phyloP scores from a whole-genome alignment of 2,888 invertebrate genomes.

The Drosophila sordidula region DNA sequence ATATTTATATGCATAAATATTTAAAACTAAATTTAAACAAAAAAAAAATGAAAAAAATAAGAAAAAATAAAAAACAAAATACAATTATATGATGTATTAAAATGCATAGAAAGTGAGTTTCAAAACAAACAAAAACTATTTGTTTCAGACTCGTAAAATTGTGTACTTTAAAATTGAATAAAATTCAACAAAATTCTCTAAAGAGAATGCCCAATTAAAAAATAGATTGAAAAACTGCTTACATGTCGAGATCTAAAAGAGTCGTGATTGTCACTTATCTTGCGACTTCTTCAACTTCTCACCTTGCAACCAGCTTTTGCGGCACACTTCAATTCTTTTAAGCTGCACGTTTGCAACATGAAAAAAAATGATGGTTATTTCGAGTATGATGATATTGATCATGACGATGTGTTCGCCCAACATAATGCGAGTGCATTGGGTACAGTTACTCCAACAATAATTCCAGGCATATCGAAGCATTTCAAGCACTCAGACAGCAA shows the following conservation, averaged over 20 bases:
- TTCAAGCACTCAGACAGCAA: conserved; percentile 68
- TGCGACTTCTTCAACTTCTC: conserved; percentile 5
- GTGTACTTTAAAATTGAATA: conserved; percentile 78
- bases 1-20: conserved; percentile 64
- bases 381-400: conserved; percentile 12
- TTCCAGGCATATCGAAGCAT: conserved; percentile 80
- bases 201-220: conserved; percentile 29
- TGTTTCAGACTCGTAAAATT: conserved; percentile 66
- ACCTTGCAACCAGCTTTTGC: conserved; percentile 38
- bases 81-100: conserved; percentile 42
- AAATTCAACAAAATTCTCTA: conserved; percentile 64
- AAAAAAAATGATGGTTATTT: conserved; percentile 15
- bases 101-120: conserved; percentile 54
- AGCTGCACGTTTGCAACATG: conserved; percentile 42
- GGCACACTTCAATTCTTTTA: conserved; percentile 21
- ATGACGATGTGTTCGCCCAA: conserved; percentile 59
- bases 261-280: background rate
- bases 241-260: conserved; percentile 24
- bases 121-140: conserved; percentile 39
- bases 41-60: conserved; percentile 34
- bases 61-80: conserved; percentile 20
- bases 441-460: conserved; percentile 73
- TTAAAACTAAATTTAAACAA: conserved; percentile 48
- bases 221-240: conserved; percentile 43
- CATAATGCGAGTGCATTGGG: conserved; percentile 58